Evolutionary conservation across 2,797 vertebrate species (phyloP).

Genomic region (Enteromius trimaculatus): DNA sequence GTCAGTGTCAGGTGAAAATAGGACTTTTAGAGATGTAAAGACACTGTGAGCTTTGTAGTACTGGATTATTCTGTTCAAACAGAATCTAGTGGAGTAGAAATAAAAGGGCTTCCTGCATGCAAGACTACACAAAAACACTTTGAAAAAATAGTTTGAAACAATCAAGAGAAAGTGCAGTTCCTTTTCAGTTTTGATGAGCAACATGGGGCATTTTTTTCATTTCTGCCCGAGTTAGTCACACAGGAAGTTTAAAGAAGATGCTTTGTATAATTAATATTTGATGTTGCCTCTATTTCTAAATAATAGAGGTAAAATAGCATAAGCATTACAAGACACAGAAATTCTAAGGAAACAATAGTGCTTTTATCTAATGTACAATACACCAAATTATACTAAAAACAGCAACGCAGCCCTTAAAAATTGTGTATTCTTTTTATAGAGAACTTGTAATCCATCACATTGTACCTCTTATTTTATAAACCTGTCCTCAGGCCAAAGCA

Average conservation of each 20-base stretch:
- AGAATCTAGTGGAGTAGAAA: background rate
- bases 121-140: conserved; percentile 1
- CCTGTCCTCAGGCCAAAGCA: background rate
- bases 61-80: conserved; percentile 12
- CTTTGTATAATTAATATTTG: conserved; percentile 26
- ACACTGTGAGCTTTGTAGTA: background rate
- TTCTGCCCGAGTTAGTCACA: conserved; percentile 12
- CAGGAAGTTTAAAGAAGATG: conserved; percentile 4
- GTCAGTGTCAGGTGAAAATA: conserved; percentile 25
- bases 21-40: conserved; percentile 22
- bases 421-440: background rate
- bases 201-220: background rate
- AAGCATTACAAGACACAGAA: background rate
- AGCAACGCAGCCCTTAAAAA: background rate
- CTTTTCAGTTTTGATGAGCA: conserved; percentile 6
- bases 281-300: background rate
- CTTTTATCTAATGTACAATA: background rate
- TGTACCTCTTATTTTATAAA: conserved; percentile 22
- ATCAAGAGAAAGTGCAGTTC: conserved; percentile 23
- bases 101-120: background rate
- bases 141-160: conserved; percentile 12
- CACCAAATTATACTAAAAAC: conserved; percentile 4
- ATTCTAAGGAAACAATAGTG: background rate
- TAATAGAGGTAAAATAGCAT: background rate
- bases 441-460: background rate